A percentile compares a stretch with the other conserved stretches of the same genome.
phyloP scores from a whole-genome alignment of 2,113 vertebrate genomes.

The Egretta garzetta region DNA sequence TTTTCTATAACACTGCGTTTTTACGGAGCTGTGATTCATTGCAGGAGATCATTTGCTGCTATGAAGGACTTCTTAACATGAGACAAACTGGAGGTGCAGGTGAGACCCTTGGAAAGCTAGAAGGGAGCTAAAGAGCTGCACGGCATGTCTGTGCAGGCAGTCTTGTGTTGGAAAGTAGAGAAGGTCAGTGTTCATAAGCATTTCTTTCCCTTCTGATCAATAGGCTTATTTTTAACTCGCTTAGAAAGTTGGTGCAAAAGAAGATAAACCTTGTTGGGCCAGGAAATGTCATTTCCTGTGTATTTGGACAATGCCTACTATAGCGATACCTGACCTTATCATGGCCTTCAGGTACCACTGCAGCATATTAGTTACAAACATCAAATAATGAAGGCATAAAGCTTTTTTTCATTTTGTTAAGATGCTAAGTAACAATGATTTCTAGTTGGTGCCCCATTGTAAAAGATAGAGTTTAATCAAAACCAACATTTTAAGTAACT shows the following conservation, averaged over 20 bases:
- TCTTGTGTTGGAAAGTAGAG: background rate
- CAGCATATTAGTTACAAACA: background rate
- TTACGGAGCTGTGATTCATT: fast-evolving
- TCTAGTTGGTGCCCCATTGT: background rate
- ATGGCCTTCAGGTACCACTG: background rate
- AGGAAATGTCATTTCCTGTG: background rate
- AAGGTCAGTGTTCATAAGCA: background rate
- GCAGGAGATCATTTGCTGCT: background rate
- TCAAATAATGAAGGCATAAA: background rate
- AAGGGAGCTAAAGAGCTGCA: background rate
- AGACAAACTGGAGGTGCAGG: background rate
- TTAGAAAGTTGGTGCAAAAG: background rate
- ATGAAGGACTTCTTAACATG: background rate
- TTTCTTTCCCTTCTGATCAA: conserved; percentile 25
- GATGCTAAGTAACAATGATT: background rate
- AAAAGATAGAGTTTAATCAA: conserved; percentile 33
- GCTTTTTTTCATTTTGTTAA: background rate
- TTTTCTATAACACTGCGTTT: fast-evolving
- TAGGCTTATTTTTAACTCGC: conserved; percentile 18
- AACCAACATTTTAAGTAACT: conserved; percentile 34
- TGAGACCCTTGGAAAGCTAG: background rate
- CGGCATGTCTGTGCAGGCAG: fast-evolving
- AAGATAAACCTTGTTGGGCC: background rate
- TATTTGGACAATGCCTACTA: background rate
- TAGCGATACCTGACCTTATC: background rate